Base-by-base conservation (phyloP, 1,140 invertebrate species). In the Trichomalopsis sarcophagae region DNA sequence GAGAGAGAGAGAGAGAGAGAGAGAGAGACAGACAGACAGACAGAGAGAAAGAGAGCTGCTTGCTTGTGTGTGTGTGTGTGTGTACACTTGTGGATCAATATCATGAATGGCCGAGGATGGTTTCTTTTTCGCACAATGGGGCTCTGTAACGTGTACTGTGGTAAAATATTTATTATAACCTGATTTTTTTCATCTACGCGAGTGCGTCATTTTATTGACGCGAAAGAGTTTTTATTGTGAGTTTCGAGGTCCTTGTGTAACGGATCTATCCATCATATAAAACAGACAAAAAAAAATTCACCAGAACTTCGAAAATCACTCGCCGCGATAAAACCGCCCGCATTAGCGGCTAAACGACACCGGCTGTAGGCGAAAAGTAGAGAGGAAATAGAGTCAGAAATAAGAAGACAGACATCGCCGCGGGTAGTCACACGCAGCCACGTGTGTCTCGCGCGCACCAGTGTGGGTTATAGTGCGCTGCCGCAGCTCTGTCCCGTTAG, bases 401-500 rank as follows among this genome's bases (percentile, higher is more conserved):
- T 10, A 44, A 44, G 40, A 44, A 44, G 40, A n/a, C 14, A 62
- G 55, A 62, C 55, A 62, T 62, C 55, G 21, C 44, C 75, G 47
- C 11, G 17, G 44, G 23, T 30, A 14, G 44, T 50, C 23, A n/a
- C 44, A 27, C 47, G 23, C 40, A 33, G 36, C 30, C 68, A 69
- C 82, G 82, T 73, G 84, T 84, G 84, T 86, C 50, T 77, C 84
- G 40, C 23, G 50, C 27, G 2, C 33, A 6, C 5, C 47, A 30
- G 27, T 36, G 75, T 40, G 74, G 74, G 74, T 75, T 75, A 44
- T 75, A 75, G 44, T 47, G 75, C 77, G 77, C 13, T 50, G 30
- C 77, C 21, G 77, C 77, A 14, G n/a, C 55, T 50, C 55, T 81
- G 88, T 91, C 89, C 91, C 91, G 91, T 91, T 91, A 91, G 85